phyloP scores from a whole-genome alignment of 2,888 invertebrate species.

The Ormia ochracea region DNA sequence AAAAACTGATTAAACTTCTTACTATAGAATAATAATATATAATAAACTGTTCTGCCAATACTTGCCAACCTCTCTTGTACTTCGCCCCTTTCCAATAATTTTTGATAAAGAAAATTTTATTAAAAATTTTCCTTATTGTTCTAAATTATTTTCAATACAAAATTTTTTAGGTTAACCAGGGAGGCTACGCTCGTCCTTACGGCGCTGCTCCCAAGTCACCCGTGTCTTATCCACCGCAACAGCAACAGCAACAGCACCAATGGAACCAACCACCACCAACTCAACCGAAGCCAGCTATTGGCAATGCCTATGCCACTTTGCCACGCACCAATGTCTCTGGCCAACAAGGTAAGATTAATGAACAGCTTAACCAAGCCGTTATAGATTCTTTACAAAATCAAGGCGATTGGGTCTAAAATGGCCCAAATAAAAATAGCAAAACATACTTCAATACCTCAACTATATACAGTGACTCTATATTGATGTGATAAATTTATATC shows the following conservation, averaged over 20 bases:
- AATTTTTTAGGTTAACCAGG: slow-evolving; percentile 72
- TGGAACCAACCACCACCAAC: slow-evolving; percentile 66
- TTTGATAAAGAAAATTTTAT: neutral
- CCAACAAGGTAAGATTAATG: slow-evolving; percentile 75
- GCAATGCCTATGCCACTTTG: slow-evolving; percentile 75
- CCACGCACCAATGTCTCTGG: slow-evolving; percentile 74
- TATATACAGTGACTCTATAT: slow-evolving; percentile 32
- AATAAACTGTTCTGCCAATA: too few relatives aligned
- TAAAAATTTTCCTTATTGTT: too few relatives aligned
- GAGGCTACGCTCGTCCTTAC: slow-evolving; percentile 75
- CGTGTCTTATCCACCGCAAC: slow-evolving; percentile 74
- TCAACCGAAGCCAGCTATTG: slow-evolving; percentile 67
- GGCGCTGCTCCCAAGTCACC: slow-evolving; percentile 75
- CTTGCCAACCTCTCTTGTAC: neutral
- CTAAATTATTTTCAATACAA: neutral
- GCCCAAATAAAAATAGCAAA: slow-evolving; percentile 23
- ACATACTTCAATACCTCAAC: slow-evolving; percentile 41
- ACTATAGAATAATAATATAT: too few relatives aligned
- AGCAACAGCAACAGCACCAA: slow-evolving; percentile 63
- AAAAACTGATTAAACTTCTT: too few relatives aligned
- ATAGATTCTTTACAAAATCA: slow-evolving; percentile 70
- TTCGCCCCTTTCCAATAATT: neutral
- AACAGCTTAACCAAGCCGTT: slow-evolving; percentile 63
- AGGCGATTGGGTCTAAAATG: slow-evolving; percentile 70
- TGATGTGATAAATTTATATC: slow-evolving; percentile 40